Conservation (phyloP, 1,140 invertebrate genomes). For the Drosophila kohkoa region DNA sequence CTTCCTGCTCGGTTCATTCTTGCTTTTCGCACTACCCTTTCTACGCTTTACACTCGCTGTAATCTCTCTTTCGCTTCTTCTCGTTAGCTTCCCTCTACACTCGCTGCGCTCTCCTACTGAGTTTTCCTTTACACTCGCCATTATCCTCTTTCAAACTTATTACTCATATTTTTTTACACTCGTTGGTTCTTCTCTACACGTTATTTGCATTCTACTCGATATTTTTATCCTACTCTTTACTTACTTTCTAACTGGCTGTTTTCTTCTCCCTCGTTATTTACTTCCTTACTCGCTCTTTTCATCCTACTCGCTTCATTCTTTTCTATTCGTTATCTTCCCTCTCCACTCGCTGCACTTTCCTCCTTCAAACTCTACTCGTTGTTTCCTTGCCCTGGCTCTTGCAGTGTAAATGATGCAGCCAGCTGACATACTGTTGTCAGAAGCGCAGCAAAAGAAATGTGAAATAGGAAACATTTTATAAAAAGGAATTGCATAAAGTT, state of each 20-base stretch:
- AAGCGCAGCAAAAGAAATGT: slow-evolving; percentile 26
- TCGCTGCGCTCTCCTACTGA: no score
- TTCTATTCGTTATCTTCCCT: no score
- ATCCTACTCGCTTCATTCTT: no score
- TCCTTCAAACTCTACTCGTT: background rate
- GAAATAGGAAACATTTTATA: slow-evolving; percentile 74
- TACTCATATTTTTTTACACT: background rate
- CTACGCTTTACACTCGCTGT: background rate
- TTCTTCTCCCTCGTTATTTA: no score
- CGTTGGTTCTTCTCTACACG: background rate
- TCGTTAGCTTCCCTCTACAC: no score
- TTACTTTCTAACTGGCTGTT: background rate
- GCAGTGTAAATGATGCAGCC: slow-evolving; percentile 51
- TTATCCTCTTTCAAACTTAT: background rate
- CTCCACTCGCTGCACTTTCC: background rate
- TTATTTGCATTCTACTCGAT: no score
- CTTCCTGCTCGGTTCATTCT: no score
- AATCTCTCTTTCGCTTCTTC: background rate
- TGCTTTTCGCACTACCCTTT: no score
- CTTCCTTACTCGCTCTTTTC: no score
- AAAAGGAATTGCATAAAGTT: slow-evolving; percentile 79
- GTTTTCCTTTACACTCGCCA: background rate
- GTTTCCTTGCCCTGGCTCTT: background rate
- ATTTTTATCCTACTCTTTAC: background rate
- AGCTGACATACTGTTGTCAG: background rate